Conservation (phyloP, 2,113 vertebrate genomes). For the Dromas ardeola region DNA sequence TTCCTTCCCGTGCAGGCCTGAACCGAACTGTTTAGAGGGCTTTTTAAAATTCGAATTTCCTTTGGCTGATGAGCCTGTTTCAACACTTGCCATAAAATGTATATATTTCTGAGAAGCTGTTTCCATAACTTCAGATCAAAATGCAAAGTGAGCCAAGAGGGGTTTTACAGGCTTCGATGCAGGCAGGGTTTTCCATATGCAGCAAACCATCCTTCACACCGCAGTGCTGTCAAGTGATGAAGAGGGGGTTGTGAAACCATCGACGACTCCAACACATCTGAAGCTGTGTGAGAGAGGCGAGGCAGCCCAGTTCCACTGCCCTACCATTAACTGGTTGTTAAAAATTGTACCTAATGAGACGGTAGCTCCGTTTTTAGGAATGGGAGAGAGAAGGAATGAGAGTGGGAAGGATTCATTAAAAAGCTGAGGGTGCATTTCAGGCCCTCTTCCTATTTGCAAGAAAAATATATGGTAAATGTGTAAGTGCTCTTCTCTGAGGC, state of each 20-base stretch:
- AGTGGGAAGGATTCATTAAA: neutral
- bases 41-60: neutral
- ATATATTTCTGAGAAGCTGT: neutral
- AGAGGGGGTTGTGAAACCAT: neutral
- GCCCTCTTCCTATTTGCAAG: neutral
- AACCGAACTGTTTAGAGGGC: neutral
- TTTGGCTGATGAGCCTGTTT: neutral
- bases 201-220: neutral
- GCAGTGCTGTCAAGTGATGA: neutral
- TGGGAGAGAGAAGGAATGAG: neutral
- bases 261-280: neutral
- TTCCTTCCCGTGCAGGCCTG: neutral
- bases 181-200: rapidly evolving
- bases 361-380: neutral
- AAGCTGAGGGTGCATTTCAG: neutral
- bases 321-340: too few species aligned
- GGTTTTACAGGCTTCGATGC: neutral
- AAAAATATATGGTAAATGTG: neutral
- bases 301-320: neutral
- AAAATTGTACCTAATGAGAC: neutral
- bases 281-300: neutral
- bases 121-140: neutral
- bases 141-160: neutral
- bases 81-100: neutral
- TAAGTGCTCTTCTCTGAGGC: neutral